phyloP scores from a whole-genome alignment of 2,113 vertebrate genomes.

The Phalacrocorax brasilianus region DNA sequence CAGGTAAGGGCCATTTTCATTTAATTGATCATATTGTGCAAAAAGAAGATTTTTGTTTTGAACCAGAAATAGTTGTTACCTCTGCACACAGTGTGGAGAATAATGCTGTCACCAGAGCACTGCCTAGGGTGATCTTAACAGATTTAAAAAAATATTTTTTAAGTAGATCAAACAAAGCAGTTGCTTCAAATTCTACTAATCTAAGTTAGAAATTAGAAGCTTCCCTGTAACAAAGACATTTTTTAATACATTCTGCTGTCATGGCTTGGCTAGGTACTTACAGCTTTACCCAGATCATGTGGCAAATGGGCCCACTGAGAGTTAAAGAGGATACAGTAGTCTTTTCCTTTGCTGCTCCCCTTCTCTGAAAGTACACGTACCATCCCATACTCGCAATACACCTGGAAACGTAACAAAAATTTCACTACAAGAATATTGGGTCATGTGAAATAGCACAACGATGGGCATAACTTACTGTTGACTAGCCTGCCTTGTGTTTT shows the following conservation, averaged over 20 bases:
- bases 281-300: slow-evolving; percentile 89
- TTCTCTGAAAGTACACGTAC: slow-evolving; percentile 85
- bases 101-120: not conserved
- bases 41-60: not conserved
- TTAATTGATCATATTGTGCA: not conserved
- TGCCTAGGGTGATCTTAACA: not conserved
- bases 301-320: slow-evolving; percentile 92
- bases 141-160: not conserved
- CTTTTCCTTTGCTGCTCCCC: slow-evolving; percentile 80
- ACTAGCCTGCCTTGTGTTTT: not conserved
- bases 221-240: not conserved
- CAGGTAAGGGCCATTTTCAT: not conserved
- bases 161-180: not conserved
- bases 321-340: slow-evolving; percentile 97
- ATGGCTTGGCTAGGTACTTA: slow-evolving; percentile 71
- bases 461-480: not conserved
- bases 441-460: not conserved
- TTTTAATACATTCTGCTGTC: not conserved
- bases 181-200: not conserved
- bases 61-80: not conserved
- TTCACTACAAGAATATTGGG: not conserved
- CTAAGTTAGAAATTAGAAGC: not conserved
- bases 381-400: slow-evolving; percentile 88
- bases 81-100: not conserved
- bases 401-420: slow-evolving; percentile 68